Evolutionary conservation across 2,797 vertebrate genomes (phyloP), one percentile per base, ranked within the genome.

Genomic region (Myripristis jacobus): DNA sequence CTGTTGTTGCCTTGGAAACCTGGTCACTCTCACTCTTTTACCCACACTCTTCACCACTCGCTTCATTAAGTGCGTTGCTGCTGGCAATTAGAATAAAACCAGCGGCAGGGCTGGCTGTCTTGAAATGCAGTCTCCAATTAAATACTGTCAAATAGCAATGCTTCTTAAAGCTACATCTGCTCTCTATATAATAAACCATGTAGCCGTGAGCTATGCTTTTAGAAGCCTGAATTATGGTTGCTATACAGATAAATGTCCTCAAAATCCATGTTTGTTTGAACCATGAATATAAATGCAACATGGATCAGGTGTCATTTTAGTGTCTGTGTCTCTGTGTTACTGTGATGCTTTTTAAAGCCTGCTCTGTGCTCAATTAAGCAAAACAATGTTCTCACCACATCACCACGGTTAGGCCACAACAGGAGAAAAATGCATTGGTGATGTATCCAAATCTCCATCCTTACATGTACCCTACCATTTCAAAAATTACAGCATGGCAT

Each of bases 11-110:
- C 90, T 83, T 93, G 90, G 94, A 93, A 95, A 95, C 93, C 88
- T 93, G 93, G 91, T 93, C 91, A 91, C 91, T 91, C 88, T 90
- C 82, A 87, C 88, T 91, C 87, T 89, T 86, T 89, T 88, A 88
- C 85, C 86, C 88, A 83, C 84, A 89, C 87, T 87, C 88, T 88
- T 90, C 85, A 85, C 81, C 86, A 81, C 89, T 92, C 87, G 92
- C 93, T 94, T 94, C 92, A 93, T 94, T 94, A 94, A 94, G 89
- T 89, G 92, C 86, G 71, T 90, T 89, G 92, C 92, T 93, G 89
- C 91, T 89, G 90, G 92, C 93, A 94, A 94, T 94, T 93, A 94
- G 92, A 93, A 93, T 92, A 90, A 93, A 94, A 92, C 91, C 91
- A 91, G 91, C 82, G 87, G 92, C 90, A 84, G 91, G 73, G 87